Evolutionary conservation across 2,113 vertebrate genomes (phyloP).

Genomic region (Speoplatyrhinus poulsoni): DNA sequence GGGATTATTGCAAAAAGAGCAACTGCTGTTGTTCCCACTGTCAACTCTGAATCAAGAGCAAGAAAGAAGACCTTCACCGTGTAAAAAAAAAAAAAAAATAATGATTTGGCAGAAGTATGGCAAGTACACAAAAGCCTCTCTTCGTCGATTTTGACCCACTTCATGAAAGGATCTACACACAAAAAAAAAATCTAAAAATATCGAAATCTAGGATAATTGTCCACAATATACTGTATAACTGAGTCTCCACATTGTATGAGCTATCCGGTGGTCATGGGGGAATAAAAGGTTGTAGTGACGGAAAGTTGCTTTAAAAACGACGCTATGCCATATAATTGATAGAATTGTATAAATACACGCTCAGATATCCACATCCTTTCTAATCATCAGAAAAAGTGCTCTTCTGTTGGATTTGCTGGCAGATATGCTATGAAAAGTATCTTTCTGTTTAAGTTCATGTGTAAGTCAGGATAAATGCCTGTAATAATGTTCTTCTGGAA

Average conservation of each 20-base stretch:
- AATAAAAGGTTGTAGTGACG: constrained; percentile 49
- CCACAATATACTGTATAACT: constrained; percentile 24
- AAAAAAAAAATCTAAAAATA: constrained; percentile 43
- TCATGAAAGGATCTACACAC: constrained; percentile 37
- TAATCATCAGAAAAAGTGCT: constrained; percentile 77
- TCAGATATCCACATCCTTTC: constrained; percentile 57
- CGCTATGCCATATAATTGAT: constrained; percentile 44
- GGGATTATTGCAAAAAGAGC: background rate
- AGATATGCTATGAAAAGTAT: constrained; percentile 75
- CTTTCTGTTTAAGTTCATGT: constrained; percentile 42
- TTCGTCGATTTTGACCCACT: constrained; percentile 40
- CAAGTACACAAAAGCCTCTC: constrained; percentile 66
- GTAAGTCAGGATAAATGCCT: constrained; percentile 54
- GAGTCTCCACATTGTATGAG: constrained; percentile 42
- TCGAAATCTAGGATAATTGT: constrained; percentile 32
- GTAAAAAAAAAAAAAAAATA: constrained; percentile 32
- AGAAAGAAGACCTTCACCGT: constrained; percentile 45
- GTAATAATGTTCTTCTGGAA: constrained; percentile 46
- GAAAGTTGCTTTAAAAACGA: constrained; percentile 52
- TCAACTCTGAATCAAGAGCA: constrained; percentile 51
- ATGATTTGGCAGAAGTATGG: constrained; percentile 78
- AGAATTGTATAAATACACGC: constrained; percentile 66
- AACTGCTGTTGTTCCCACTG: constrained; percentile 6
- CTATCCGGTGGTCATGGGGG: constrained; percentile 28
- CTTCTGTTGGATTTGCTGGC: constrained; percentile 82